Evolutionary conservation across 2,113 vertebrate species (phyloP), one percentile per base, ranked within the genome.

Genomic region (Petroica traversi): DNA sequence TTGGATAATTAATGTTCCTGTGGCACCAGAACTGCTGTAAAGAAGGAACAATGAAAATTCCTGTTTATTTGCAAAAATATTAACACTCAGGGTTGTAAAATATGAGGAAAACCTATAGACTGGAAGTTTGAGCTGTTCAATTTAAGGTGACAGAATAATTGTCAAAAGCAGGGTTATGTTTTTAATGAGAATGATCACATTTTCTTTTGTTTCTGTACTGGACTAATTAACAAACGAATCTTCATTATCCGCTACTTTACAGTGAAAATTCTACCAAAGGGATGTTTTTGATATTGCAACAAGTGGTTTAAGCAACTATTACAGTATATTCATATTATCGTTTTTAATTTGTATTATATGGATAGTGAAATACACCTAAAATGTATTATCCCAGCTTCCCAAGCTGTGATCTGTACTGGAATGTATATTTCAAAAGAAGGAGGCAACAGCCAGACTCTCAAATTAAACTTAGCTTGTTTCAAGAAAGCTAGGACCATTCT

Each of bases 361-460:
- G 19, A 28, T 4, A 77, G 14, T 41, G 52, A 91, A 89, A 40
- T 12, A 80, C 8, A 90, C 18, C 14, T 16, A 29, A 75, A 74
- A 88, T 33, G 28, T 22, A 41, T n/a, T 49, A 55, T 14, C 51
- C 3, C n/a, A 78, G 55, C 19, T 87, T 83, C 76, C 63, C 73
- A 89, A 85, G 72, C 17, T 33, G 17, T 19, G 12, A 85, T 36
- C 12, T 88, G 19, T 84, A 73, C n/a, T 58, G 45, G 19, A 41
- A 79, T 61, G 45, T 5, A 25, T 51, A 75, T 76, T 96, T 95
- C 58, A 85, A 74, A 75, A 71, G 48, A 75, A 55, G 57, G 6
- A 55, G 28, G 77, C 79, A 91, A 75, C 46, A 94, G 57, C 9
- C 12, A 68, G 46, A 75, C 61, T 29, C 25, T 84, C 61, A 78